Evolutionary conservation across 2,797 vertebrate genomes (phyloP).

Genomic region (Labroides dimidiatus): DNA sequence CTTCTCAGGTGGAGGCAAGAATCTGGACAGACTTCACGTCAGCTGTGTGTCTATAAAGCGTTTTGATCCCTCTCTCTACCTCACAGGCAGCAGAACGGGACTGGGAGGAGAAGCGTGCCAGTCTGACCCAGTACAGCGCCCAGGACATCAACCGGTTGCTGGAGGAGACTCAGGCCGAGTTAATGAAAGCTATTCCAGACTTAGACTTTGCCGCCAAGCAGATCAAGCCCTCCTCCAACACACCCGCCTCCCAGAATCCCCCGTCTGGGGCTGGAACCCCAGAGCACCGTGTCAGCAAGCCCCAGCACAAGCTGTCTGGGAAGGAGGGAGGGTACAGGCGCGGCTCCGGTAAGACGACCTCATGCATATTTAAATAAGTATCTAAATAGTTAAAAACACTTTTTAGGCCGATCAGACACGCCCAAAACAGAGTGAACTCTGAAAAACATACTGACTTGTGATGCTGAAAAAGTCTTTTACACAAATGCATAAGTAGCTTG

Average conservation of each 20-base stretch:
- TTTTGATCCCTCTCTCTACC: constrained; percentile 4
- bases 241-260: constrained; percentile 56
- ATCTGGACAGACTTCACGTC: no score
- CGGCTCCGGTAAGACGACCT: constrained; percentile 88
- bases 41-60: no score
- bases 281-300: constrained; percentile 91
- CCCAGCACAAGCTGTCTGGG: constrained; percentile 89
- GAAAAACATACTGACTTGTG: not conserved
- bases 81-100: constrained; percentile 94
- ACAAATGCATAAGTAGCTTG: not conserved
- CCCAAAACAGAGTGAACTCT: not conserved
- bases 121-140: constrained; percentile 95
- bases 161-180: constrained; percentile 97
- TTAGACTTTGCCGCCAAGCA: constrained; percentile 96
- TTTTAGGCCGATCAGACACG: not conserved
- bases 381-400: no score
- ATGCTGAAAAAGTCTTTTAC: not conserved
- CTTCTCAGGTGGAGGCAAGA: not conserved
- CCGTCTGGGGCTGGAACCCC: constrained; percentile 72
- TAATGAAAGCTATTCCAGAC: constrained; percentile 98
- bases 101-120: constrained; percentile 98
- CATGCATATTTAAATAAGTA: no score
- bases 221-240: constrained; percentile 81
- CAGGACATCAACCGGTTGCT: constrained; percentile 98
- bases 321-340: constrained; percentile 90